Base-by-base conservation (phyloP, 2,888 invertebrate genomes). In the Philereme transversata region DNA sequence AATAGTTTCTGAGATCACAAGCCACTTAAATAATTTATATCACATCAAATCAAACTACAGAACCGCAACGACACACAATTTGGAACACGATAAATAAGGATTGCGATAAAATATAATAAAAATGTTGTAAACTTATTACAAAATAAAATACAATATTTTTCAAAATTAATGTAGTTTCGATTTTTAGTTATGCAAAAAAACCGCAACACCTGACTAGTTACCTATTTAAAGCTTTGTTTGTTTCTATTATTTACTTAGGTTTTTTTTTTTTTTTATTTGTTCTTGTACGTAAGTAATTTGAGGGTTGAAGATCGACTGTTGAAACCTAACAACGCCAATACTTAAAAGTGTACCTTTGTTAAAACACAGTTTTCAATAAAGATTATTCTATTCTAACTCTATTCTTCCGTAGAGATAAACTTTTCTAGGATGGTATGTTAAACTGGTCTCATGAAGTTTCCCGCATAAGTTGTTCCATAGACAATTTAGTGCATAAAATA, bases 1-100 rank as follows among this genome's bases (percentile, higher is more conserved):
- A 87, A 69, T 65, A 62, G 70, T 67, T 76, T 85, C 78, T 90
- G 91, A 90, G 91, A 90, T 91, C 91, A 89, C 89, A 87, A 87
- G 75, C 81, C 78, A 86, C 84, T 83, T 86, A 83, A 83, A 81
- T 82, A 83, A 83, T 75, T 79, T 78, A 80, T 75, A 82, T 82
- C 77, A 84, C 80, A 77, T 71, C 72, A 75, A 73, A 76, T 56
- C 57, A 76, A 81, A 79, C 70, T 70, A 77, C 72, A 75, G 73
- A 71, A 76, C 70, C 68, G 63, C 64, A 57, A 62, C 61, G 54
- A 65, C 67, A 62, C 69, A 62, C 61, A 65, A 69, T 61, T 67
- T 69, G 33, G 43, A 45, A 60, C 41, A 54, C 51, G 43, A n/a
- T 49, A 46, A 61, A 59, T 61, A 47, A 51, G 52, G 11, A 46